These are phyloP conservation scores for Disparrhopalites patrizii DNA, from an alignment of 2,888 invertebrate species.

Conservation along the genomic window DNA sequence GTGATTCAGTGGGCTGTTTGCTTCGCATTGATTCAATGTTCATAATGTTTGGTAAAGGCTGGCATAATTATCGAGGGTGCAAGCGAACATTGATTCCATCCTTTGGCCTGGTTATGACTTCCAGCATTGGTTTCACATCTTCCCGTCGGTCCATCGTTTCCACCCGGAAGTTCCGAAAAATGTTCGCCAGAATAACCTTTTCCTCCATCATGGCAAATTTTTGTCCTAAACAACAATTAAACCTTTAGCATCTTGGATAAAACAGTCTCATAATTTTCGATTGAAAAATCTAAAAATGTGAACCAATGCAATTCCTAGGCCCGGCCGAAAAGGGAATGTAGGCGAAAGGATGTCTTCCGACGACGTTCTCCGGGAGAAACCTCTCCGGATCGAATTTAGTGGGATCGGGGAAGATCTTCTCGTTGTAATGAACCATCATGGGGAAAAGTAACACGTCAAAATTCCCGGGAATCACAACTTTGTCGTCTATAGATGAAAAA, in stretches of 20 bases:
- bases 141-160: conserved; percentile 58
- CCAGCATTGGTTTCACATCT: conserved; percentile 58
- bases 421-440: conserved; percentile 14
- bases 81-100: conserved; percentile 57
- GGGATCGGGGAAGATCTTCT: conserved; percentile 16
- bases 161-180: conserved; percentile 58
- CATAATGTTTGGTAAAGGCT: no score
- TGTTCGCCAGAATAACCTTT: conserved; percentile 58
- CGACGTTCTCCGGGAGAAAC: conserved; percentile 22
- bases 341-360: conserved; percentile 14
- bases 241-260: background rate
- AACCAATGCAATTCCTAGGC: conserved; percentile 30
- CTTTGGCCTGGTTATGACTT: conserved; percentile 60
- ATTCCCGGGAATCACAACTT: conserved; percentile 5
- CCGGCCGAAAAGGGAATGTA: conserved; percentile 32
- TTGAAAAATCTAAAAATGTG: background rate
- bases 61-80: background rate
- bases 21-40: no score
- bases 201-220: conserved; percentile 60
- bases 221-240: conserved; percentile 54
- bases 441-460: background rate
- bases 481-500: no score
- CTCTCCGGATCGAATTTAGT: conserved; percentile 19
- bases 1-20: no score
- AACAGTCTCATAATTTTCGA: background rate